Conservation (phyloP, 2,797 vertebrate genomes). For the Rhabdophis nuchalis region DNA sequence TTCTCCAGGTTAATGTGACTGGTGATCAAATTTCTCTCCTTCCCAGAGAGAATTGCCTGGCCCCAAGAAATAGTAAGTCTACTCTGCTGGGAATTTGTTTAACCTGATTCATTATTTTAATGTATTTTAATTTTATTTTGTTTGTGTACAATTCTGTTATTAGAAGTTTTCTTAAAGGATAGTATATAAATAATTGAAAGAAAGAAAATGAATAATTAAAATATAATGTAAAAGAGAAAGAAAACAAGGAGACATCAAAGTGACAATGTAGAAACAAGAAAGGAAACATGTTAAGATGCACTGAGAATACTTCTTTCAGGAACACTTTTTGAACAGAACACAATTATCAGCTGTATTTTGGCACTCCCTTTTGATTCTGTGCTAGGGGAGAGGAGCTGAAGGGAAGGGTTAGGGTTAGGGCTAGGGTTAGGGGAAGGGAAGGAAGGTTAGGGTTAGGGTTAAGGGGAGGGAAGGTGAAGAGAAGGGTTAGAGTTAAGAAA, state of each 20-base stretch:
- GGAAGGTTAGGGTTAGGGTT: too few relatives aligned
- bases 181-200: neutral
- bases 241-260: neutral
- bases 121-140: neutral
- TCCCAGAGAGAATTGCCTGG: neutral
- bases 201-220: neutral
- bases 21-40: neutral
- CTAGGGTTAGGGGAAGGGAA: too few relatives aligned
- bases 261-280: too few relatives aligned
- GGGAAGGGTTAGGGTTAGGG: too few relatives aligned
- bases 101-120: neutral
- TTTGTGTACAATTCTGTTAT: neutral
- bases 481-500: too few relatives aligned
- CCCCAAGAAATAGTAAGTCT: neutral
- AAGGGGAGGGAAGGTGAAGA: too few relatives aligned
- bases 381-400: too few relatives aligned
- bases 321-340: too few relatives aligned
- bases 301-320: too few relatives aligned
- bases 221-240: neutral
- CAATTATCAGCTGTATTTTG: too few relatives aligned
- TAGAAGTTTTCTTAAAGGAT: neutral
- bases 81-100: neutral
- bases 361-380: too few relatives aligned
- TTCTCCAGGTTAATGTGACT: neutral
- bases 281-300: too few relatives aligned